These are phyloP conservation scores for Pandemis heparana DNA, from an alignment of 2,888 invertebrate genomes.

Conservation along the genomic window DNA sequence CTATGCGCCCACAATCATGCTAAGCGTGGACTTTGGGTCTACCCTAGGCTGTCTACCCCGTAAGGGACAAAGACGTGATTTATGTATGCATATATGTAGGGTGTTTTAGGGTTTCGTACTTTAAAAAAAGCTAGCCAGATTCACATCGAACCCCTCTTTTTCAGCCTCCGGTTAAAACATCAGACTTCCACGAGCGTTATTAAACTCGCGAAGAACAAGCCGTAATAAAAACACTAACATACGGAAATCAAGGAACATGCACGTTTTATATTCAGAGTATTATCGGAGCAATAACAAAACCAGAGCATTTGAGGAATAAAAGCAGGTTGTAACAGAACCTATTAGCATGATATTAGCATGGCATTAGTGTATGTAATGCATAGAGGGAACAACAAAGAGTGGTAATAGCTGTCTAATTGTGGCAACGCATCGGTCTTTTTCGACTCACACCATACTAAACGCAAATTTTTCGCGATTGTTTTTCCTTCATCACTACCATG, in stretches of 20 bases:
- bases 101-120: no score
- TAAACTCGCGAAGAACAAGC: conserved; percentile 1
- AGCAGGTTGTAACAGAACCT: conserved; percentile 44
- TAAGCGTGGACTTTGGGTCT: no score
- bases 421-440: no score
- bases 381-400: conserved; percentile 1
- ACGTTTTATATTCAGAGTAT: conserved; percentile 20
- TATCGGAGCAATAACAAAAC: conserved; percentile 12
- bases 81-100: no score
- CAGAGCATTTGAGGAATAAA: conserved; percentile 6
- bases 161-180: neutral
- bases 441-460: no score
- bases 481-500: no score
- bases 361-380: conserved; percentile 50
- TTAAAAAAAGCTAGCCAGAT: no score
- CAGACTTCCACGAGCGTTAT: neutral
- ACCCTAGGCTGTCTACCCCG: no score
- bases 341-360: conserved; percentile 50
- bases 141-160: neutral
- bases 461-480: no score
- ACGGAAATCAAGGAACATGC: conserved; percentile 21
- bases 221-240: conserved; percentile 7
- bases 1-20: no score
- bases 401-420: no score
- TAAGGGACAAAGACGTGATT: no score